These are phyloP conservation scores for Lytechinus variegatus DNA, from an alignment of 35 echinoderm and acorn worm genomes.

Conservation along the genomic window DNA sequence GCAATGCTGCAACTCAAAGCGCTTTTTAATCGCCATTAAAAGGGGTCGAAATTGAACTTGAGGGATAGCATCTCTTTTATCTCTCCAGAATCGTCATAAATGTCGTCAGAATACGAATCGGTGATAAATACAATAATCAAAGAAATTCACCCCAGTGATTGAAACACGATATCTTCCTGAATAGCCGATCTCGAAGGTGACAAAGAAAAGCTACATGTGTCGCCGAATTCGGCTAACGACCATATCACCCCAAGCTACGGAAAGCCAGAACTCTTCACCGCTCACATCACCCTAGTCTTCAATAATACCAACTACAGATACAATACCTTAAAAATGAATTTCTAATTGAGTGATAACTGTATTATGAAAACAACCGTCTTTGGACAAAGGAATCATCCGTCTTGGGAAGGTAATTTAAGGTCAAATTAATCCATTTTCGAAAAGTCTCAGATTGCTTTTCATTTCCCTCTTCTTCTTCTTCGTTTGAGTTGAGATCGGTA, in stretches of 20 bases:
- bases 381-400: background rate
- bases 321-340: background rate
- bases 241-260: background rate
- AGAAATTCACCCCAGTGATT: background rate
- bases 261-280: background rate
- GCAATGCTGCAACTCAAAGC: background rate
- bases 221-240: background rate
- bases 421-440: constrained; percentile 20
- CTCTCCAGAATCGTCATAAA: background rate
- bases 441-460: background rate
- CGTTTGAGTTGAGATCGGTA: background rate
- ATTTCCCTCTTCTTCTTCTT: background rate
- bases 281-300: background rate
- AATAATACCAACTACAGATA: background rate
- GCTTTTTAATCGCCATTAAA: background rate
- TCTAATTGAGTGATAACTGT: constrained; percentile 13
- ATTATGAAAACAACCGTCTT: constrained; percentile 4
- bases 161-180: background rate
- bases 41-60: background rate
- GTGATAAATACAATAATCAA: background rate
- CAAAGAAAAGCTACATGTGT: background rate
- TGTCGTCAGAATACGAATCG: background rate
- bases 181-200: background rate
- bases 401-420: background rate
- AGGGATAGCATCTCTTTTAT: background rate